Evolutionary conservation across 2,888 invertebrate genomes (phyloP).

Genomic region (Drosophila buzzatii): DNA sequence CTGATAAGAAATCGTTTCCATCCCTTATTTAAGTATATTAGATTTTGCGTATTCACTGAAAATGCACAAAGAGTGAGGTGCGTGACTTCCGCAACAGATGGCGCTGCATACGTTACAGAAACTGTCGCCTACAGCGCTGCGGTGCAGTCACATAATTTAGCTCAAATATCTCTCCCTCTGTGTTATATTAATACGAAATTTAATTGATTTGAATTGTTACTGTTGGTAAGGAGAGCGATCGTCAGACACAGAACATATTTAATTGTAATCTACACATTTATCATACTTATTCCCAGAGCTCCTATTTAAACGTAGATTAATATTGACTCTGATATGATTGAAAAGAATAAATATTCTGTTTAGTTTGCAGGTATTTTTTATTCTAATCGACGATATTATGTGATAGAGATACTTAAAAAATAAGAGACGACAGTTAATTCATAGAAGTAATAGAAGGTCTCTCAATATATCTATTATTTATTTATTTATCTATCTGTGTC

Average conservation of each 20-base stretch:
- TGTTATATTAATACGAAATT: neutral
- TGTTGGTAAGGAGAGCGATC: no score
- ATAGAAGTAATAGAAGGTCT: neutral
- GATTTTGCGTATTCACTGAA: conserved; percentile 59
- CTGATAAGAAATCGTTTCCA: conserved; percentile 56
- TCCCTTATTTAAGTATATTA: conserved; percentile 28
- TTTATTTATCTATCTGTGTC: no score
- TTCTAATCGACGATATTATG: no score
- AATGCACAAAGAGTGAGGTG: conserved; percentile 22
- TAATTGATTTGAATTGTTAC: neutral
- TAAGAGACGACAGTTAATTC: neutral
- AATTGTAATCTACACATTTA: no score
- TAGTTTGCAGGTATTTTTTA: no score
- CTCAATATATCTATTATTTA: neutral
- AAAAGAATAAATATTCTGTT: neutral
- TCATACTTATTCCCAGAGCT: no score
- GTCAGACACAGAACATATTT: no score
- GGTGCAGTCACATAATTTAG: neutral
- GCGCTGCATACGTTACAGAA: conserved; percentile 54
- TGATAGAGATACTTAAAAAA: no score
- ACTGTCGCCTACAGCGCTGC: conserved; percentile 48
- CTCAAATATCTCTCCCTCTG: no score
- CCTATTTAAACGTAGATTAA: neutral
- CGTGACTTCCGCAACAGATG: conserved; percentile 58
- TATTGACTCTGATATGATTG: neutral